These are phyloP conservation scores for Agrypnia vestita DNA, from an alignment of 1,140 invertebrate genomes.

Conservation along the genomic window DNA sequence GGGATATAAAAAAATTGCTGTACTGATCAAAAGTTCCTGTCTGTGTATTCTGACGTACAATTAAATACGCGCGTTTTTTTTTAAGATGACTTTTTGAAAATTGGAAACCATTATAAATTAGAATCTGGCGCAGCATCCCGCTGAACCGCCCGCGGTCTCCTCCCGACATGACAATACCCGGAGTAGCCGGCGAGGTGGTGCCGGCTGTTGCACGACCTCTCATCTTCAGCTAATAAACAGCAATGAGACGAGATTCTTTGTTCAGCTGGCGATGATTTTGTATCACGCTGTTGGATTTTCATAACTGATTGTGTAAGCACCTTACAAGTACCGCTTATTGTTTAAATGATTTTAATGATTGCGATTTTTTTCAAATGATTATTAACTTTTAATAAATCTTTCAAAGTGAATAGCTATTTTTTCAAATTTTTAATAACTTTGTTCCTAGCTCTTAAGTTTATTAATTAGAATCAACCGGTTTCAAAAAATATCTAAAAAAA, in stretches of 20 bases:
- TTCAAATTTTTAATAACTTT: too few relatives aligned
- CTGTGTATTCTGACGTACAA: background rate
- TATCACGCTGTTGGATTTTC: slow-evolving; percentile 9
- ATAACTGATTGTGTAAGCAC: too few relatives aligned
- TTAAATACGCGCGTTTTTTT: too few relatives aligned
- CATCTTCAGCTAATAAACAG: slow-evolving; percentile 31
- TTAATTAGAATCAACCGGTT: too few relatives aligned
- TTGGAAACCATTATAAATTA: slow-evolving; percentile 23
- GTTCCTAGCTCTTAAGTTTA: too few relatives aligned
- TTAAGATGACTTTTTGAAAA: background rate
- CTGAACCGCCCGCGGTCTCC: background rate
- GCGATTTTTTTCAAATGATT: too few relatives aligned
- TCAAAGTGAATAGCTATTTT: too few relatives aligned
- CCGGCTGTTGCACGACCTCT: slow-evolving; percentile 7
- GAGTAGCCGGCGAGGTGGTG: slow-evolving; percentile 8
- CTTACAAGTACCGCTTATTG: too few relatives aligned
- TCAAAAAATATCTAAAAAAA: too few relatives aligned
- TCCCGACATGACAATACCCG: slow-evolving; percentile 20
- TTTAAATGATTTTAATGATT: too few relatives aligned
- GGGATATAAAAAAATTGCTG: too few relatives aligned
- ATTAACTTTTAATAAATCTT: too few relatives aligned
- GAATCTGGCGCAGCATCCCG: background rate
- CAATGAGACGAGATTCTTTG: slow-evolving; percentile 25
- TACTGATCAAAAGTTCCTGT: background rate
- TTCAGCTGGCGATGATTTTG: slow-evolving; percentile 24